These are phyloP conservation scores for Cataglyphis rosenhaueri DNA, from an alignment of 2,888 invertebrate species.

Conservation along the genomic window DNA sequence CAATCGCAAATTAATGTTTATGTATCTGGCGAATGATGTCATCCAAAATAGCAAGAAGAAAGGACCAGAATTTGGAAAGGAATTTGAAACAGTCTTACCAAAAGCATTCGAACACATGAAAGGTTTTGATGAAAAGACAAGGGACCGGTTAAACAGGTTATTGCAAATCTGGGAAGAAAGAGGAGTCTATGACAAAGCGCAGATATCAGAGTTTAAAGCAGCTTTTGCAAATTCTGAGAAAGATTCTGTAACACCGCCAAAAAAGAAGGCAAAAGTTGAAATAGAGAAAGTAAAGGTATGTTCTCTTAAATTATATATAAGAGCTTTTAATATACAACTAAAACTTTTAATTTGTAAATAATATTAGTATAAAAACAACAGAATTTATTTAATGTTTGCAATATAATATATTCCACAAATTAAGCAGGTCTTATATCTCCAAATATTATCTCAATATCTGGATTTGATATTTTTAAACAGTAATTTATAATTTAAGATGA, in stretches of 20 bases:
- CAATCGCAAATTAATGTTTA: conserved; percentile 94
- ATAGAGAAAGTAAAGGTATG: conserved; percentile 78
- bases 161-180: conserved; percentile 97
- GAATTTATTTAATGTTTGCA: background rate
- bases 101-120: conserved; percentile 95
- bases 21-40: conserved; percentile 99
- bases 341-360: background rate
- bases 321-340: background rate
- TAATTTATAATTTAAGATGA: background rate
- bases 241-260: conserved; percentile 83
- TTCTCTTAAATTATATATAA: background rate
- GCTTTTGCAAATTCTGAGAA: conserved; percentile 84
- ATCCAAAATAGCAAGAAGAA: conserved; percentile 99
- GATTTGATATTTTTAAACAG: background rate
- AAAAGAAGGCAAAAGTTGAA: conserved; percentile 85
- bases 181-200: conserved; percentile 93
- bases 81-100: conserved; percentile 92
- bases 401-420: background rate
- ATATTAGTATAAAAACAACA: background rate
- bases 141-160: conserved; percentile 92
- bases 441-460: background rate
- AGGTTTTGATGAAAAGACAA: conserved; percentile 92
- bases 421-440: background rate
- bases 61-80: conserved; percentile 97
- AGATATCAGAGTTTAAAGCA: conserved; percentile 92